phyloP scores from a whole-genome alignment of 1,140 invertebrate genomes.

The Euwallacea fornicatus region DNA sequence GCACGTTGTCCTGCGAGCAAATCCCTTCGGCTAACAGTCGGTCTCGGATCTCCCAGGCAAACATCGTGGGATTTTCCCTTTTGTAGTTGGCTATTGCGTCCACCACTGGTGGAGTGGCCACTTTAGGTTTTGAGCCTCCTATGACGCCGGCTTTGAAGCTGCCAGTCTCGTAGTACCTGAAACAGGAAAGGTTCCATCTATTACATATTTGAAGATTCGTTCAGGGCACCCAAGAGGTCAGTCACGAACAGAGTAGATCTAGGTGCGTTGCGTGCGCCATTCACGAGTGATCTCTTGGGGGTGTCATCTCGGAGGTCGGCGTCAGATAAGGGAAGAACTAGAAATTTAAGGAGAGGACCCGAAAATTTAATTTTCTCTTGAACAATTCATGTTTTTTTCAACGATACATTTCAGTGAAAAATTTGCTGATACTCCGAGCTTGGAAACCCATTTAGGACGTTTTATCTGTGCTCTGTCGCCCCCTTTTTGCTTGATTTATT shows the following conservation, averaged over 20 bases:
- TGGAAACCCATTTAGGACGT: background rate
- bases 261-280: too few relatives aligned
- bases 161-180: conserved; percentile 97
- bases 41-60: conserved; percentile 99
- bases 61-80: conserved; percentile 98
- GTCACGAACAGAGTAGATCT: too few relatives aligned
- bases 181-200: conserved; percentile 44
- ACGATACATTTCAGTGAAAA: too few relatives aligned
- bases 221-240: too few relatives aligned
- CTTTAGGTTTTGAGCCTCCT: conserved; percentile 98
- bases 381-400: too few relatives aligned
- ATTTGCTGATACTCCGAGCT: too few relatives aligned
- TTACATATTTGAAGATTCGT: conserved; percentile 40
- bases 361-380: too few relatives aligned
- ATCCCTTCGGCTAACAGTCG: conserved; percentile 94
- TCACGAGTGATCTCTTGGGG: too few relatives aligned
- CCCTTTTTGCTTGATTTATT: conserved; percentile 12
- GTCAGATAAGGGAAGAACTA: too few relatives aligned
- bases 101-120: conserved; percentile 97
- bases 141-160: conserved; percentile 99
- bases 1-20: conserved; percentile 98
- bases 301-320: too few relatives aligned
- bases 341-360: too few relatives aligned
- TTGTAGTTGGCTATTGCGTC: conserved; percentile 99
- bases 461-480: background rate